Evolutionary conservation across 2,113 vertebrate genomes (phyloP), one percentile per base, ranked within the genome.

Genomic region (Tamias sibiricus): DNA sequence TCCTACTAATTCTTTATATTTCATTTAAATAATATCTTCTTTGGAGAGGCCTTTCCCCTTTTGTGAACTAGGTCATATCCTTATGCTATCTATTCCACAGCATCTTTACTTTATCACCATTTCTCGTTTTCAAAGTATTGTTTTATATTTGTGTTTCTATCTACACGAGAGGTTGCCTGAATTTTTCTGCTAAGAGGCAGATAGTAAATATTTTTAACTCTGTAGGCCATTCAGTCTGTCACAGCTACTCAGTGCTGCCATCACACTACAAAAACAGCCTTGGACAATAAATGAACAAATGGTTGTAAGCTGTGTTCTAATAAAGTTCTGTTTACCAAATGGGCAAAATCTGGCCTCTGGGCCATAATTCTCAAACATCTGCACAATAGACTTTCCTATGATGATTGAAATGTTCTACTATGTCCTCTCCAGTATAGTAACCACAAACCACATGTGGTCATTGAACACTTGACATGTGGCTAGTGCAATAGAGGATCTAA

Each of bases 321-420:
- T 69, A 94, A 76, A 82, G 68, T 8, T 47, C 91, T 89, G 87
- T 75, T 87, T 93, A 35, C 8, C 86, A 86, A 90, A 82, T 85
- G n/a, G 12, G 30, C 32, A 42, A 24, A 9, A 42, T 28, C 12
- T 89, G 74, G 4, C 32, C 42, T 71, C 5, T 57, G 37, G 24
- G 8, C n/a, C 71, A 93, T 12, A 35, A 52, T 52, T 93, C 28
- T 1, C 57, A 44, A 87, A 19, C 14, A 68, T 47, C 44, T 92
- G 64, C 49, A 72, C 37, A 77, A 80, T 6, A 59, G 42, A 90
- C 59, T 37, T 62, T 71, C 17, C 8, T 68, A 4, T 49, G 14
- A 13, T 47, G 28, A 81, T 92, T 6, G 19, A 87, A 71, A 93
- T 40, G 0, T 32, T 37, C 11, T 74, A 17, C 59, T 26, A 47